These are phyloP conservation scores for Calephelis virginiensis DNA, from an alignment of 1,140 invertebrate species.

Conservation along the genomic window DNA sequence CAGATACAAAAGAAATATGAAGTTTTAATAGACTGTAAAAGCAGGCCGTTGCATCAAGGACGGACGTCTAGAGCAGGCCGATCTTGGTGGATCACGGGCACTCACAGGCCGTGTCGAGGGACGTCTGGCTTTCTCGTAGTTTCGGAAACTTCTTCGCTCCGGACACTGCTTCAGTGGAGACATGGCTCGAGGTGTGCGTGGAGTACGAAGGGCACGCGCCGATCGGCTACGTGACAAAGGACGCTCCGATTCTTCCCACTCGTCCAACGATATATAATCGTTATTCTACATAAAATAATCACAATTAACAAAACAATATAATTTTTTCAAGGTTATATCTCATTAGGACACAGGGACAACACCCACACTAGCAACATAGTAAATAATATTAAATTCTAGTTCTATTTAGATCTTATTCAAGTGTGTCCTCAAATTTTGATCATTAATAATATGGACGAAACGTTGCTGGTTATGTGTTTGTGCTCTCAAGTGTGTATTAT, in stretches of 20 bases:
- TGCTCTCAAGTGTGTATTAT: too few relatives aligned
- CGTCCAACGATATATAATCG: conserved; percentile 52
- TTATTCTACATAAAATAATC: conserved; percentile 41
- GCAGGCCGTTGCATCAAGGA: conserved; percentile 60
- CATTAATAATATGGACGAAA: too few relatives aligned
- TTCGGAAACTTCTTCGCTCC: conserved; percentile 38
- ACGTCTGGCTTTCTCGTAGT: conserved; percentile 44
- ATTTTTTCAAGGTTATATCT: neutral
- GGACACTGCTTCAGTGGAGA: conserved; percentile 44
- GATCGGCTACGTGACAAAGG: conserved; percentile 58
- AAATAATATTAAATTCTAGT: too few relatives aligned
- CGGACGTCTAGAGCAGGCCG: conserved; percentile 50
- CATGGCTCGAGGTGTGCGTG: conserved; percentile 48
- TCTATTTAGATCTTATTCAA: too few relatives aligned
- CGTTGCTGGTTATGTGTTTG: too few relatives aligned
- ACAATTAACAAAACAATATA: neutral
- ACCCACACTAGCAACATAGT: too few relatives aligned
- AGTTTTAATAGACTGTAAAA: conserved; percentile 59
- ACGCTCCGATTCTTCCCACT: conserved; percentile 54
- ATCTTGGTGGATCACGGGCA: conserved; percentile 48
- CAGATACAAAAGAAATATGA: neutral
- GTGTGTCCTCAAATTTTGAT: too few relatives aligned
- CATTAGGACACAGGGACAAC: neutral
- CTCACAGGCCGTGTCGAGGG: conserved; percentile 43
- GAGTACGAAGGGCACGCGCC: conserved; percentile 42